Evolutionary conservation across 2,113 vertebrate genomes (phyloP), one percentile per base, ranked within the genome.

Genomic region (Illadopsis cleaveri): DNA sequence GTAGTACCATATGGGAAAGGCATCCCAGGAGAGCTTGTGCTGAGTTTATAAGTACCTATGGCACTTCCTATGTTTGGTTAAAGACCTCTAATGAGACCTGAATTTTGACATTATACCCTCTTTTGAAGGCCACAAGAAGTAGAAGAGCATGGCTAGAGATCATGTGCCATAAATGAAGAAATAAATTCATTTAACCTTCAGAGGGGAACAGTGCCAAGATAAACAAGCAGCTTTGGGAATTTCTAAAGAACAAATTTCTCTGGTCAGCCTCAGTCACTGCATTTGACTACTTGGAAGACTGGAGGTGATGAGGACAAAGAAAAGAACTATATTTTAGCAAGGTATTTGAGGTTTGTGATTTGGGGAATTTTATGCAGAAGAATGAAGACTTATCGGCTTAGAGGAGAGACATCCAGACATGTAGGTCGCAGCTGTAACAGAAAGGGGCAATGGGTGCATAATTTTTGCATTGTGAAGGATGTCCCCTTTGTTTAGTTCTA

Each of bases 21-120:
- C 9, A 33, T 86, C 82, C 64, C 75, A 56, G 33, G 76, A 81
- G 94, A 61, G 12, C 37, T 95, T 68, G 23, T n/a, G 31, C 47
- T 92, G 72, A 77, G 44, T 90, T 92, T 93, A 3, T 86, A 79
- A 94, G 65, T 94, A 88, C 47, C 60, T 91, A 30, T 80, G 48
- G 47, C 22, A 66, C 71, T 90, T 90, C 40, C 37, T 81, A 12
- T 66, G 23, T 92, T 92, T 90, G 86, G 56, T 86, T 94, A 76
- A 93, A 93, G 61, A 35, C 30, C 64, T 75, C 53, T 86, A 76
- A 90, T 60, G 72, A 76, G 64, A 86, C 64, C 42, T 37, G 62
- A 95, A 62, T 86, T 86, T 90, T 93, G 90, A 73, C 15, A 56
- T 80, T 69, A 10, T 77, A 58, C 64, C 23, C 12, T 92, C 20